Percentiles rank a stretch among this genome's conserved stretches.
These are phyloP conservation scores for Catostomus latipinnis DNA, from an alignment of 2,797 vertebrate genomes.

Conservation along the genomic window DNA sequence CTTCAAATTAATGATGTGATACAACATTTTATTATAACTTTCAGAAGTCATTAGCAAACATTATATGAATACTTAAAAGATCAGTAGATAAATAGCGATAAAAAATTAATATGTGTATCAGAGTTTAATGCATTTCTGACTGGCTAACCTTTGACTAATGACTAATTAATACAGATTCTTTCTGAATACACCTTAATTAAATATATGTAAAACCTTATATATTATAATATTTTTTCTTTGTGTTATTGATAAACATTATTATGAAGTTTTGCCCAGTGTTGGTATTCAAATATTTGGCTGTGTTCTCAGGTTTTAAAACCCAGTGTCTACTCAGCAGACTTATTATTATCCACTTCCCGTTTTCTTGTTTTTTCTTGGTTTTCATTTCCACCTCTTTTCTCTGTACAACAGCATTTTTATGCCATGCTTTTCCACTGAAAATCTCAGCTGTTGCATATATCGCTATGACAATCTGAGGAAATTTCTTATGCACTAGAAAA, in stretches of 20 bases:
- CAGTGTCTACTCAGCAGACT: background rate
- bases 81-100: background rate
- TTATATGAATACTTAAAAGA: background rate
- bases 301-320: background rate
- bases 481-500: too few species aligned
- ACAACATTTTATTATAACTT: background rate
- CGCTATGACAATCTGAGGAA: background rate
- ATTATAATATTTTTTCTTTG: background rate
- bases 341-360: background rate
- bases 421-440: too few species aligned
- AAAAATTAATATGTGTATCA: too few species aligned
- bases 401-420: background rate
- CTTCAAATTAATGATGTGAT: background rate
- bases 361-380: conserved; percentile 2
- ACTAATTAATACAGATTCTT: background rate
- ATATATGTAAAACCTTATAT: background rate
- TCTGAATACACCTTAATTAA: background rate
- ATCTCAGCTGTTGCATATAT: background rate
- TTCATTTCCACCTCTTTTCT: background rate
- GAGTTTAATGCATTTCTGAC: background rate
- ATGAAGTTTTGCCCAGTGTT: background rate
- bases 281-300: too few species aligned
- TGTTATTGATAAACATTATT: background rate
- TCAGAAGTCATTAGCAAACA: background rate
- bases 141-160: background rate